phyloP scores from a whole-genome alignment of 1,140 invertebrate genomes.

The Zeugodacus cucurbitae region DNA sequence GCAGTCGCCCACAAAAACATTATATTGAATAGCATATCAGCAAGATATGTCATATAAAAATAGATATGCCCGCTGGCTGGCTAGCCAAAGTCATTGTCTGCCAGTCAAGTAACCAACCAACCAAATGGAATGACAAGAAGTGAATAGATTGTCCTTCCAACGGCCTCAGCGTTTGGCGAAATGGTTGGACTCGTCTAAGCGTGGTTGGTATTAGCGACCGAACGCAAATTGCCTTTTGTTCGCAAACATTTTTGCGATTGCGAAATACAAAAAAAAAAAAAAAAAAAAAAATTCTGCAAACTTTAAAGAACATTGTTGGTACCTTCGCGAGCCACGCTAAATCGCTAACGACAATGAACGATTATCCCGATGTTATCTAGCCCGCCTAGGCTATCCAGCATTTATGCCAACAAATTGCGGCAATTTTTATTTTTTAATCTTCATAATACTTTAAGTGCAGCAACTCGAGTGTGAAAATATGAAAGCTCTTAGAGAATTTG shows the following conservation, averaged over 20 bases:
- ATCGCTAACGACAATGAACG: not conserved
- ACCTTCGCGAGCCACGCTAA: not conserved
- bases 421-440: not conserved
- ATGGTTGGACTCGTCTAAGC: not conserved
- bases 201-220: not conserved
- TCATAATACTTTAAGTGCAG: conserved; percentile 5
- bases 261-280: no score
- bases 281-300: not conserved
- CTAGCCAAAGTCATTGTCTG: conserved; percentile 20
- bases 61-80: not conserved
- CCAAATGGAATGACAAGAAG: not conserved
- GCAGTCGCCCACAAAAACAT: not conserved
- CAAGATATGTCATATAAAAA: not conserved
- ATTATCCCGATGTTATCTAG: not conserved
- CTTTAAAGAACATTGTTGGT: not conserved
- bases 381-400: not conserved
- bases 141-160: not conserved
- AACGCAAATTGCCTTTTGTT: not conserved
- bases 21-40: not conserved
- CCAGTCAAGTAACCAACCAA: not conserved
- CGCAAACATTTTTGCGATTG: not conserved
- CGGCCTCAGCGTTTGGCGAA: not conserved
- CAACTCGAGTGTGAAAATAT: conserved; percentile 1
- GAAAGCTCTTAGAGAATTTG: not conserved
- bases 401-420: not conserved